Evolutionary conservation across 2,888 invertebrate species (phyloP), one percentile per base, ranked within the genome.

Genomic region (Melieria picta): DNA sequence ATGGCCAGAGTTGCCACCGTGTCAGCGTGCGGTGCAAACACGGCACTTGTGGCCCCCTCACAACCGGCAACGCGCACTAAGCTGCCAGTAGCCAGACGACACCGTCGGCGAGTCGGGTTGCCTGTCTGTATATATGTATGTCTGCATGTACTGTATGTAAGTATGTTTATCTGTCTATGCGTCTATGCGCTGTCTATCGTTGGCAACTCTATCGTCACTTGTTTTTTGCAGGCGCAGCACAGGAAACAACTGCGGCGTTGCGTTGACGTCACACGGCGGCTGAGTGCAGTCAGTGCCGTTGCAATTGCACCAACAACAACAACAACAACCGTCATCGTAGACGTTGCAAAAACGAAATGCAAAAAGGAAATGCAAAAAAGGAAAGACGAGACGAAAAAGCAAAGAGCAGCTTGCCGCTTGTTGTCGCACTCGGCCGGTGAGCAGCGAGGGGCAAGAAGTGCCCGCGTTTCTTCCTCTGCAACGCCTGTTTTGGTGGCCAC

Each of bases 281-380:
- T 2, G 30, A 30, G 30, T 30, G 30, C 30, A 30, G 30, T 30
- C 30, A 30, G 16, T 30, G 30, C 30, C 30, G 30, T 30, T 30
- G 30, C 30, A 30, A 30, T 30, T 30, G 30, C 30, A 30, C 30
- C 30, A 30, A 30, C 30, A 30, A 30, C 13, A 46, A n/a, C 46
- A 7, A 67, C 64, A 67, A 63, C 63, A 70, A 63, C 16, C 58
- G 43, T n/a, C 5, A 63, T 10, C 5, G 9, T 11, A 7, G 52
- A 52, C 5, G 13, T 5, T 5, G 52, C 9, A 11, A 50, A 50
- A 50, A 50, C 9, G 30, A 30, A 1, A 50, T 10, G 50, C 11
- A 50, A 11, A 10, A 10, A 11, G 11, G 50, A 7, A 50, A 50
- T 11, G 50, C 50, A 7, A 50, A 50, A 10, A 50, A 7, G 11